Evolutionary conservation across 2,888 invertebrate genomes (phyloP).

Genomic region (Tenthredo notha): DNA sequence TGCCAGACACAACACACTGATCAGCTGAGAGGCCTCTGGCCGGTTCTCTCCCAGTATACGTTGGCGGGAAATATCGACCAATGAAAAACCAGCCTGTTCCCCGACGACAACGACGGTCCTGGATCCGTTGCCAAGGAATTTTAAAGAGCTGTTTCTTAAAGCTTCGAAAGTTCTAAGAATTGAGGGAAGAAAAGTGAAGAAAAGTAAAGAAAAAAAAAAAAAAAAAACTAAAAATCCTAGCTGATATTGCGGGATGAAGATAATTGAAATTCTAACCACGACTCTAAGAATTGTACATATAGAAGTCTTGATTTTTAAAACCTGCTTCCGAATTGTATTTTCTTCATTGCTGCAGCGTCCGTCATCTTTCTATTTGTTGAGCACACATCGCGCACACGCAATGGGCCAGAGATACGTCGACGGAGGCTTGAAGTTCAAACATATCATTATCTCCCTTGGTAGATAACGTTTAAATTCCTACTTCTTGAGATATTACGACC

Average conservation of each 20-base stretch:
- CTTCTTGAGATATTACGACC: constrained; percentile 35
- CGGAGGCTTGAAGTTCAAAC: constrained; percentile 36
- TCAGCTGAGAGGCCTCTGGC: constrained; percentile 60
- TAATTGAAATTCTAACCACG: constrained; percentile 6
- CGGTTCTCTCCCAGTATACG: constrained; percentile 60
- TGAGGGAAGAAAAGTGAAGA: constrained; percentile 55
- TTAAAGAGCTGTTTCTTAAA: constrained; percentile 58
- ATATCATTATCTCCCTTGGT: constrained; percentile 44
- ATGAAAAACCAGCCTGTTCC: constrained; percentile 58
- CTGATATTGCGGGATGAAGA: not conserved
- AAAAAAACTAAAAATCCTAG: not conserved
- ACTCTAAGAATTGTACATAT: not conserved
- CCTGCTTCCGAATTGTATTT: not conserved
- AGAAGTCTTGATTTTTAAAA: constrained; percentile 2
- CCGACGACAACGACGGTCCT: not conserved
- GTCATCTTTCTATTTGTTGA: constrained; percentile 35
- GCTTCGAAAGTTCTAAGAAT: constrained; percentile 67
- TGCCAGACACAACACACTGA: constrained; percentile 53
- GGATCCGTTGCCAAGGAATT: constrained; percentile 57
- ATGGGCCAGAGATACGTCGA: constrained; percentile 37
- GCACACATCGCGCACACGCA: constrained; percentile 30
- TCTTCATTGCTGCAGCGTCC: not conserved
- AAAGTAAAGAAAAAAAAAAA: too few species aligned
- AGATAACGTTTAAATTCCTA: constrained; percentile 44
- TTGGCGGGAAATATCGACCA: constrained; percentile 68